Base-by-base conservation (phyloP, 2,113 vertebrate species). In the Erinaceus europaeus region DNA sequence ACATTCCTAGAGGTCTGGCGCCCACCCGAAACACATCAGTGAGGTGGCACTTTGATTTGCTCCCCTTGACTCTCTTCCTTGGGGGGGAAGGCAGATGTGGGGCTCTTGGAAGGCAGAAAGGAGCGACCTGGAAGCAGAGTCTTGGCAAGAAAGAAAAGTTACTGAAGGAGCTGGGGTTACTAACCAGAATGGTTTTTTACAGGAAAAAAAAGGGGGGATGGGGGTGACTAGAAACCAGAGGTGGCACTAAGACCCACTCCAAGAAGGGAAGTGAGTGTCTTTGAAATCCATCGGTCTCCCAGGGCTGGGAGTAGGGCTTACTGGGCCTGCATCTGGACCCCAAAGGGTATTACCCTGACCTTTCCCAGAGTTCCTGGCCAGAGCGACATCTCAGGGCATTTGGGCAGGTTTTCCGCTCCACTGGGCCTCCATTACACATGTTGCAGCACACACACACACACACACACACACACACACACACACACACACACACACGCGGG, bases 261-360 rank as follows among this genome's bases (percentile, higher is more conserved):
- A 64, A 52, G 75, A 72, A 20, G 82, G 1, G 42, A 61, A n/a
- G n/a, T n/a, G n/a, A n/a, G n/a, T 42, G 50, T 40, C 27, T 82
- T 13, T 83, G 89, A 42, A 32, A 27, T 23, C 75, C n/a, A 32
- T 23, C 0, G 0, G 10, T 76, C 59, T 64, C 59, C 15, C 18
- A 75, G 61, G 17, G 21, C 73, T 65, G 50, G 32, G 46, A 59
- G 15, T 50, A 79, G 71, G 44, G 75, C 65, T 62, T 36, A 38
- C 71, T 64, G 18, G 62, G 36, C 48, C 64, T 9, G 11, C 48
- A 15, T 76, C 65, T 92, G 57, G 59, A 34, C 11, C n/a, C n/a
- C n/a, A n/a, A n/a, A n/a, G n/a, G n/a, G n/a, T n/a, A n/a, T 71
- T 52, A 75, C 46, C 77, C 81, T 75, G 67, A 90, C 65, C 74